Conservation (phyloP, 1,140 invertebrate species). For the Drosophila ogumai region DNA sequence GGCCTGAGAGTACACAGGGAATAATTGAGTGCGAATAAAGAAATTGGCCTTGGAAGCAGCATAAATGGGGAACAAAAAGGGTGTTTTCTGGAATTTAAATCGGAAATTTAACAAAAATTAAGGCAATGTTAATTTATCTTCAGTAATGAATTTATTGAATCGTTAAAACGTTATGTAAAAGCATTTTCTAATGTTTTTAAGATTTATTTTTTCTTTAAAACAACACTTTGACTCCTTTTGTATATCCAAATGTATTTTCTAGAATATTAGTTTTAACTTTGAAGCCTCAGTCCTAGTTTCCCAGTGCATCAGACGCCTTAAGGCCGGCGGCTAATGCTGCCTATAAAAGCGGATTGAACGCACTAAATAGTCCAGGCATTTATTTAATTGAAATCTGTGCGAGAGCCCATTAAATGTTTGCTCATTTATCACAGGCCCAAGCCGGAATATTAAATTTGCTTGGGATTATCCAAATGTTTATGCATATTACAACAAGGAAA, state of each 20-base stretch:
- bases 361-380: conserved; percentile 74
- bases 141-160: no score
- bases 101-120: neutral
- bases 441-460: conserved; percentile 53
- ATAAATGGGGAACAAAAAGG: no score
- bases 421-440: conserved; percentile 49
- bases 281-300: neutral
- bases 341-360: conserved; percentile 68
- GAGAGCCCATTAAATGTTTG: conserved; percentile 59
- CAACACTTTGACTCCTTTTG: neutral
- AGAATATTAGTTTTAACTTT: no score
- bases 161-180: no score
- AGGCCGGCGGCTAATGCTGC: conserved; percentile 26
- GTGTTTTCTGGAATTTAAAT: neutral
- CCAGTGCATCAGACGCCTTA: conserved; percentile 6
- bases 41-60: neutral
- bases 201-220: no score
- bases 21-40: conserved; percentile 2
- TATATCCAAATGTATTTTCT: neutral
- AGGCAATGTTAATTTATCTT: neutral
- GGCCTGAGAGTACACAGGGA: conserved; percentile 9
- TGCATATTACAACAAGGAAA: conserved; percentile 16
- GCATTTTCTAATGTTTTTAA: no score
- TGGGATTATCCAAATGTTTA: conserved; percentile 35
- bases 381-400: conserved; percentile 78